A percentile compares a stretch with the other conserved stretches of the same genome.
Evolutionary conservation across 2,888 invertebrate genomes (phyloP).

Genomic region (Adelognathus sp.): DNA sequence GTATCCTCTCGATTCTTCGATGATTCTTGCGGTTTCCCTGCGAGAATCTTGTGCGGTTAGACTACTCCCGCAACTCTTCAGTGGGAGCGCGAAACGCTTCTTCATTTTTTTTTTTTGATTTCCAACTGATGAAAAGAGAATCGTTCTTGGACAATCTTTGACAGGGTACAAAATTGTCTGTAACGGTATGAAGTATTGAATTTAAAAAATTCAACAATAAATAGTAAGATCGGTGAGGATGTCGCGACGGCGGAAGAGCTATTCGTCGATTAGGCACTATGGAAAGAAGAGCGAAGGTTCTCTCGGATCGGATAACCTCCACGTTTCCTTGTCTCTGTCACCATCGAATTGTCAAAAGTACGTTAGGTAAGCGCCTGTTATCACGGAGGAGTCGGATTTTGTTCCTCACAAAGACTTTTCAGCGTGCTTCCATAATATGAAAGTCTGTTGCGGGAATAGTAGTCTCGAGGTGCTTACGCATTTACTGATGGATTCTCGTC

Average conservation of each 20-base stretch:
- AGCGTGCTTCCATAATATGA: no score
- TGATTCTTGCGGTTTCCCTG: constrained; percentile 46
- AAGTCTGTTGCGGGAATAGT: no score
- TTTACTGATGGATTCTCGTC: no score
- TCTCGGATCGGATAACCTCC: constrained; percentile 37
- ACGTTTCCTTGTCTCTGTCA: constrained; percentile 37
- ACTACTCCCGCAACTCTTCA: constrained; percentile 21
- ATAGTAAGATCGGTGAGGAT: neutral
- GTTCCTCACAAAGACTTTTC: neutral
- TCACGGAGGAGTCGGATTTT: neutral
- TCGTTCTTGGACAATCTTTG: neutral
- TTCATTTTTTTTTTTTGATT: neutral
- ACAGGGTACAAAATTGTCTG: neutral
- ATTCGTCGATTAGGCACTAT: neutral
- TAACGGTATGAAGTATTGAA: neutral
- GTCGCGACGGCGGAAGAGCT: constrained; percentile 26
- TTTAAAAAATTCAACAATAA: neutral
- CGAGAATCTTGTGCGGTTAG: constrained; percentile 28
- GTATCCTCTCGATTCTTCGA: neutral
- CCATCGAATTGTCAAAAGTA: constrained; percentile 33
- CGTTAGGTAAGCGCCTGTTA: constrained; percentile 10
- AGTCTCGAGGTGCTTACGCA: no score
- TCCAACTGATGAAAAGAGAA: neutral
- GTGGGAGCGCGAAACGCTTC: constrained; percentile 33
- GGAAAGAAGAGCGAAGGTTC: constrained; percentile 23